Conservation (phyloP, 2,113 vertebrate species). For the Brachypteracias leptosomus region DNA sequence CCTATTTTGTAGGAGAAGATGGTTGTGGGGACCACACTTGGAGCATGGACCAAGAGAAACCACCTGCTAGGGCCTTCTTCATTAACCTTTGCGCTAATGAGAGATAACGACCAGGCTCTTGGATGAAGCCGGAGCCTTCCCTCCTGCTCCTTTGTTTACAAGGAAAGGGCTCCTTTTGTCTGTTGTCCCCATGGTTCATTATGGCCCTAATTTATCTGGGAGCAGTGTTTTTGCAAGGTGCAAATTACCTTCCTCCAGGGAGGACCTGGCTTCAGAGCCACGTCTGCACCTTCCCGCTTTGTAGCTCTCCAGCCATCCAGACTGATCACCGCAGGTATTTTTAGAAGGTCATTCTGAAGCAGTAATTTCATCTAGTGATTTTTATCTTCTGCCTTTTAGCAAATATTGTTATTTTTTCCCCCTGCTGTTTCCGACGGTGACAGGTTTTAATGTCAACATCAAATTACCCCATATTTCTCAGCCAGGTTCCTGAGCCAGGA, state of each 20-base stretch:
- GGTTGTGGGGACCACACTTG: not conserved
- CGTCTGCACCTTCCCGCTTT: not conserved
- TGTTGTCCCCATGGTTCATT: not conserved
- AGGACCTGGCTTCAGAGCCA: not conserved
- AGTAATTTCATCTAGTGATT: conserved; percentile 43
- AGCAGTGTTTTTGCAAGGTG: conserved; percentile 11
- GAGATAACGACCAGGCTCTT: not conserved
- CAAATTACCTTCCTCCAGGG: conserved; percentile 29
- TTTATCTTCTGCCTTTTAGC: conserved; percentile 61
- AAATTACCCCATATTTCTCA: conserved; percentile 59
- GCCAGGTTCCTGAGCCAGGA: not conserved
- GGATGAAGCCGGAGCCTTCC: not conserved
- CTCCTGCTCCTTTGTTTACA: not conserved
- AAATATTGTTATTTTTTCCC: conserved; percentile 4
- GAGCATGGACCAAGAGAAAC: not conserved
- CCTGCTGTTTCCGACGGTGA: conserved; percentile 37
- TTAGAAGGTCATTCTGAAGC: conserved; percentile 45
- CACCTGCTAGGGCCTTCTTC: not conserved
- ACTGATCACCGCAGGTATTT: conserved; percentile 44
- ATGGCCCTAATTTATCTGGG: not conserved
- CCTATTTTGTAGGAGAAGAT: not conserved
- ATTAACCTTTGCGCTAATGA: not conserved
- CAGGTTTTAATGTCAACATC: conserved; percentile 60
- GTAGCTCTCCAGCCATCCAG: conserved; percentile 7
- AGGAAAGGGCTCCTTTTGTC: not conserved